Evolutionary conservation across 2,888 invertebrate genomes (phyloP).

Genomic region (Mellilla xanthometata): DNA sequence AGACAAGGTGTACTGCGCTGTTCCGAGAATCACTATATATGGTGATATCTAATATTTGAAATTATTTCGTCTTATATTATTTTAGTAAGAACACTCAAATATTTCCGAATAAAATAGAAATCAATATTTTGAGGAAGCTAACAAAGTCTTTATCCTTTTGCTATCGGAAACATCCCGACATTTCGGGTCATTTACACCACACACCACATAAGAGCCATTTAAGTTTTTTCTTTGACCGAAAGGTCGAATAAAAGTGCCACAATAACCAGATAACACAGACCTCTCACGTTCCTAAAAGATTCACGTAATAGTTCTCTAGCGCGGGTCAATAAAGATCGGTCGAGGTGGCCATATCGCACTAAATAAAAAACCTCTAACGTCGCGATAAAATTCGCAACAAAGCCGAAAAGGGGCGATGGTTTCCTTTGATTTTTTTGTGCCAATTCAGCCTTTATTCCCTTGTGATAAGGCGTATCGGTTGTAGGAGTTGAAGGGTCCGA

Average conservation of each 20-base stretch:
- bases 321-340: constrained; percentile 24
- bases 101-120: no score
- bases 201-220: constrained; percentile 43
- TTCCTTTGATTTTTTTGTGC: constrained; percentile 33
- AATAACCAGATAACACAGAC: constrained; percentile 27
- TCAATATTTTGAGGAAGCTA: no score
- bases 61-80: no score
- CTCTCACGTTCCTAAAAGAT: constrained; percentile 6
- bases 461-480: constrained; percentile 41
- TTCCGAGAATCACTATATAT: no score
- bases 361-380: constrained; percentile 60
- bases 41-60: no score
- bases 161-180: constrained; percentile 15
- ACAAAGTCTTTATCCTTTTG: background rate
- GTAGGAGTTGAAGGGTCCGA: constrained; percentile 56
- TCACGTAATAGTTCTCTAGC: constrained; percentile 12
- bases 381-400: constrained; percentile 62
- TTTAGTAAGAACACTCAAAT: no score
- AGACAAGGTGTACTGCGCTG: no score
- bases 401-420: constrained; percentile 45
- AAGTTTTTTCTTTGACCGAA: constrained; percentile 47
- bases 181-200: constrained; percentile 31
- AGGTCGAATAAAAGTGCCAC: constrained; percentile 43
- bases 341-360: constrained; percentile 39
- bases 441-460: constrained; percentile 41